Conservation (phyloP, 2,797 vertebrate genomes). For the Knipowitschia caucasica region DNA sequence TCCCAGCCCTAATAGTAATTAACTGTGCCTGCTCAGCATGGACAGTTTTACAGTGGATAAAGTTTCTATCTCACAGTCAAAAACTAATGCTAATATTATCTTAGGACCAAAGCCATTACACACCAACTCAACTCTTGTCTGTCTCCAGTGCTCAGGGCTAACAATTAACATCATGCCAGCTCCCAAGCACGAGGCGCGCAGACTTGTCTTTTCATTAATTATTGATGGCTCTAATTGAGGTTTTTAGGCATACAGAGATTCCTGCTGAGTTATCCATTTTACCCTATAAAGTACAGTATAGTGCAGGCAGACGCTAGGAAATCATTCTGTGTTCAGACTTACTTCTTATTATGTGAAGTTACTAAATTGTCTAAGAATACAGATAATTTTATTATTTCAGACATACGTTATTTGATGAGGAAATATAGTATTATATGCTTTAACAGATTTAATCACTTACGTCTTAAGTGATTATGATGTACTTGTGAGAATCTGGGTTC, state of each 20-base stretch:
- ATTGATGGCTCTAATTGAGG: slow-evolving; percentile 80
- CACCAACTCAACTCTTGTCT: slow-evolving; percentile 77
- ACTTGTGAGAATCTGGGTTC: slow-evolving; percentile 58
- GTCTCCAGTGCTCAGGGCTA: slow-evolving; percentile 78
- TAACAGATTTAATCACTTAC: too few species aligned
- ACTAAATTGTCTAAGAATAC: too few species aligned
- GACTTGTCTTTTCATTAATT: slow-evolving; percentile 69
- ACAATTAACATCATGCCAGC: slow-evolving; percentile 76
- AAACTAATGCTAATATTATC: slow-evolving; percentile 72
- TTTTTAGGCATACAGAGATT: slow-evolving; percentile 74
- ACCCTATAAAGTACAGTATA: slow-evolving; percentile 46
- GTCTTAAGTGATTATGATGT: too few species aligned
- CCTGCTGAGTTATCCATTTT: slow-evolving; percentile 60
- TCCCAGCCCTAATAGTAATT: neutral
- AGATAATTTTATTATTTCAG: slow-evolving; percentile 32
- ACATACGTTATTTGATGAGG: slow-evolving; percentile 22
- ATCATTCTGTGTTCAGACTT: slow-evolving; percentile 66
- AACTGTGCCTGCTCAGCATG: neutral
- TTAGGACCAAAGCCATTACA: slow-evolving; percentile 72
- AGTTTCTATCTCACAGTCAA: slow-evolving; percentile 52
- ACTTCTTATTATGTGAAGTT: too few species aligned
- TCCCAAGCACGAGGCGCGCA: slow-evolving; percentile 44
- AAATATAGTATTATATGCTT: too few species aligned
- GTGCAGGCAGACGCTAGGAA: slow-evolving; percentile 43
- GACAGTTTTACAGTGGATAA: slow-evolving; percentile 35